Evolutionary conservation across 64 coral and sea anemone species (phyloP).

Genomic region (Pocillopora verrucosa): DNA sequence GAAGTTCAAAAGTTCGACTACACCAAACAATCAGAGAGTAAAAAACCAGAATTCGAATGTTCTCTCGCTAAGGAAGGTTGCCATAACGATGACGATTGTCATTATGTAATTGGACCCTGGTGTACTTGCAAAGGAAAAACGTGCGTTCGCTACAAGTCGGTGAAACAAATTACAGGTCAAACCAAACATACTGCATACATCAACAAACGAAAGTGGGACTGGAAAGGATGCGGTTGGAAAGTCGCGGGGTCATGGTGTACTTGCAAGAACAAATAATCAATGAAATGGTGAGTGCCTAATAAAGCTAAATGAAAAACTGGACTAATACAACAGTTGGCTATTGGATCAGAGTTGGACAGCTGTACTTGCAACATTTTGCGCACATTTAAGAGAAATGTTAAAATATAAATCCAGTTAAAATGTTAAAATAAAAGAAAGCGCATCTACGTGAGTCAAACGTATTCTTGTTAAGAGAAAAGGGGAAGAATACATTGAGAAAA

Average conservation of each 20-base stretch:
- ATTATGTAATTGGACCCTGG: neutral
- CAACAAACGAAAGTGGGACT: neutral
- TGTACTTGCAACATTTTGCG: too few species aligned
- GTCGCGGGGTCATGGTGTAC: neutral
- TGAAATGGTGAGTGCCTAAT: too few species aligned
- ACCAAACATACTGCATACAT: neutral
- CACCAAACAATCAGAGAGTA: neutral
- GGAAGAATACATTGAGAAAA: too few species aligned
- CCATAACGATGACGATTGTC: constrained; percentile 33
- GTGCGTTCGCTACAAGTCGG: constrained; percentile 27
- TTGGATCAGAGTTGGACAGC: too few species aligned
- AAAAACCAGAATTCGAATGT: constrained; percentile 36
- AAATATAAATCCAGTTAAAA: too few species aligned
- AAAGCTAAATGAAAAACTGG: too few species aligned
- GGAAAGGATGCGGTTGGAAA: constrained; percentile 53
- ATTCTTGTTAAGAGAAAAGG: too few species aligned
- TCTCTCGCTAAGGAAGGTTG: constrained; percentile 50
- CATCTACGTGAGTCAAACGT: too few species aligned
- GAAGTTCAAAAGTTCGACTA: constrained; percentile 55
- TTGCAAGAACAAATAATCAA: neutral
- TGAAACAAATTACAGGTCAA: neutral
- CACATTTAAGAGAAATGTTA: too few species aligned
- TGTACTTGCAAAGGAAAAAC: constrained; percentile 28
- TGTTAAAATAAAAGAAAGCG: too few species aligned
- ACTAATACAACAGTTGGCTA: too few species aligned